These are phyloP conservation scores for Brienomyrus longianalis DNA, from an alignment of 2,113 vertebrate species.

Conservation along the genomic window DNA sequence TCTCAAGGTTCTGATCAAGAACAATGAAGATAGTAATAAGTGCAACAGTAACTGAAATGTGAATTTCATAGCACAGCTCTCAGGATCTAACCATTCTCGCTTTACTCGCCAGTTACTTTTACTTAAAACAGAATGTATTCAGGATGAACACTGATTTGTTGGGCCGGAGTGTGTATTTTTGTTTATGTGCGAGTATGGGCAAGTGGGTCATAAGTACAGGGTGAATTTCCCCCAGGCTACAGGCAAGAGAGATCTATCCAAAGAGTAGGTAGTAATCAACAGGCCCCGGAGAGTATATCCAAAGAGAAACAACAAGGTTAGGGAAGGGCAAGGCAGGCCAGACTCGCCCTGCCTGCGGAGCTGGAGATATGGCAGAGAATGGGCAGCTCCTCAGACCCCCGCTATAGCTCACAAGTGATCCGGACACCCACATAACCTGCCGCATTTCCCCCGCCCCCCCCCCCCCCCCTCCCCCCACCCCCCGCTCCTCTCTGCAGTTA, in stretches of 20 bases:
- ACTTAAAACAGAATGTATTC: background rate
- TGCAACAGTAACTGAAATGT: background rate
- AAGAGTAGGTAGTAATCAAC: background rate
- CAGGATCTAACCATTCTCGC: background rate
- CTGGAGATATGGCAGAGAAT: background rate
- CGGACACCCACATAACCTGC: no score
- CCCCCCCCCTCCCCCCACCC: no score
- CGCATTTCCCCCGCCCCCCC: no score
- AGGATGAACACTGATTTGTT: background rate
- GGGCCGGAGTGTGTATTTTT: background rate
- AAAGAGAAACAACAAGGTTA: background rate
- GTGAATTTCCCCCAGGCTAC: background rate
- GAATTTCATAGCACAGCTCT: background rate
- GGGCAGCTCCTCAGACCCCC: no score
- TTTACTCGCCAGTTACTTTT: background rate
- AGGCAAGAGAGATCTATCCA: background rate
- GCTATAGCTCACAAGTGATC: no score
- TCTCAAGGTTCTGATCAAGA: constrained; percentile 30
- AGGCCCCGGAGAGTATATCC: background rate
- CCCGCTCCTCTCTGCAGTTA: no score
- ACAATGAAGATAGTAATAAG: constrained; percentile 19
- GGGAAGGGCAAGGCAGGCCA: background rate
- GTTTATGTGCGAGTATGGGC: background rate
- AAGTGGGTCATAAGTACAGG: background rate
- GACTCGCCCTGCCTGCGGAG: background rate